These are phyloP conservation scores for Toxotes chatareus DNA, from an alignment of 2,113 vertebrate genomes.

Conservation along the genomic window DNA sequence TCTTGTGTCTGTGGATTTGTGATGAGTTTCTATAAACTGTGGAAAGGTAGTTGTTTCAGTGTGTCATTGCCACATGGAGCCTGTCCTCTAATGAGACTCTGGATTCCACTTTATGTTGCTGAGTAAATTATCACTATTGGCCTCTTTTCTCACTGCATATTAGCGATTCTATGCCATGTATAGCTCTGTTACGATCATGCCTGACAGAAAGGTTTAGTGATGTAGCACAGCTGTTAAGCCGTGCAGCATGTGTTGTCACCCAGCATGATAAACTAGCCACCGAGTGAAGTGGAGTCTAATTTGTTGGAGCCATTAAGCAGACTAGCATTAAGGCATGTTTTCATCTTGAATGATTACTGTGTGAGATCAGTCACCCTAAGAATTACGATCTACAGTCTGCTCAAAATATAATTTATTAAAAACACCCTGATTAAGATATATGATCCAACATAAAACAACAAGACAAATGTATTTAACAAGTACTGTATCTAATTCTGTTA, in stretches of 20 bases:
- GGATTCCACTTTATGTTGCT: conserved; percentile 23
- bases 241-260: conserved; percentile 61
- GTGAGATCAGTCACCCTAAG: conserved; percentile 56
- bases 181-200: conserved; percentile 47
- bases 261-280: conserved; percentile 59
- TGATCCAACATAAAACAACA: conserved; percentile 45
- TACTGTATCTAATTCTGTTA: conserved; percentile 33
- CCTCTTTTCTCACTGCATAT: conserved; percentile 47
- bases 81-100: conserved; percentile 24
- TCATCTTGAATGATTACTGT: conserved; percentile 69
- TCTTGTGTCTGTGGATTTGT: background rate
- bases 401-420: conserved; percentile 59
- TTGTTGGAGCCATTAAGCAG: conserved; percentile 74
- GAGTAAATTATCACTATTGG: conserved; percentile 51
- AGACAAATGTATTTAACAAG: conserved; percentile 41
- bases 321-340: conserved; percentile 63
- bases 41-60: background rate
- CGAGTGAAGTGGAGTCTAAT: conserved; percentile 71
- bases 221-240: conserved; percentile 65
- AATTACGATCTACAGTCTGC: conserved; percentile 57
- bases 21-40: background rate
- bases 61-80: conserved; percentile 4
- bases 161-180: conserved; percentile 34
- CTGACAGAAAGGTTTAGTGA: conserved; percentile 62
- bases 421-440: conserved; percentile 55